Base-by-base conservation (phyloP, 2,113 vertebrate species). In the Rhinoderma darwinii region DNA sequence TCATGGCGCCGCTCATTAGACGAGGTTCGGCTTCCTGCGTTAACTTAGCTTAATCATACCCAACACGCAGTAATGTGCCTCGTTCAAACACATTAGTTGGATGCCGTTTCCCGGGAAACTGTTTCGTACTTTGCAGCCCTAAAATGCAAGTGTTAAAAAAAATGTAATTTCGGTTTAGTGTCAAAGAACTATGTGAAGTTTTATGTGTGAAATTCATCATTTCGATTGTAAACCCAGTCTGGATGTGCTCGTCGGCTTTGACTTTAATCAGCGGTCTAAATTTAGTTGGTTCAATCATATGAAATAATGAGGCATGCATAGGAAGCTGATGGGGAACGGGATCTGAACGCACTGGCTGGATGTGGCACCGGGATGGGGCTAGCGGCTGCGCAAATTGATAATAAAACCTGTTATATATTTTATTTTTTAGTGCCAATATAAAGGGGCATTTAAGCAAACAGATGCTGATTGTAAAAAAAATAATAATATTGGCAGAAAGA, bases 81-180 rank as follows among this genome's bases (percentile, higher is more conserved):
- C 76, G 66, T 73, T 86, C 78, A 54, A 37, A 75, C 50, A 25
- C 78, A 87, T 82, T 87, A 74, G 39, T 27, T 47, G 10, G 78
- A 82, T 87, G 78, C 68, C 25, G 85, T 87, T 87, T 87, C 85
- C 78, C 51, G 15, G 85, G 78, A 87, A 87, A 87, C 77, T 11
- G 68, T 82, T 30, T 81, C 51, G 27, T 87, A 82, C 35, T 87
- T 82, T 82, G 37, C 78, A 74, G 37, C 72, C 63, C 84, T 30
- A 43, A 86, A 86, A 86, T 86, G 68, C 35, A 51, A 72, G 76
- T 37, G 56, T 1, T n/a, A 37, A 51, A 51, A 47, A 51, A 37
- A 59, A 73, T 54, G 76, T 72, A 73, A 72, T 86, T 81, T 78
- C 41, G 7, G 84, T 78, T 86, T 79, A 66, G 74, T 79, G 74